A percentile compares a stretch with the other conserved stretches of the same genome.
Conservation (phyloP, 2,113 vertebrate genomes). For the Hippocampus zosterae region DNA sequence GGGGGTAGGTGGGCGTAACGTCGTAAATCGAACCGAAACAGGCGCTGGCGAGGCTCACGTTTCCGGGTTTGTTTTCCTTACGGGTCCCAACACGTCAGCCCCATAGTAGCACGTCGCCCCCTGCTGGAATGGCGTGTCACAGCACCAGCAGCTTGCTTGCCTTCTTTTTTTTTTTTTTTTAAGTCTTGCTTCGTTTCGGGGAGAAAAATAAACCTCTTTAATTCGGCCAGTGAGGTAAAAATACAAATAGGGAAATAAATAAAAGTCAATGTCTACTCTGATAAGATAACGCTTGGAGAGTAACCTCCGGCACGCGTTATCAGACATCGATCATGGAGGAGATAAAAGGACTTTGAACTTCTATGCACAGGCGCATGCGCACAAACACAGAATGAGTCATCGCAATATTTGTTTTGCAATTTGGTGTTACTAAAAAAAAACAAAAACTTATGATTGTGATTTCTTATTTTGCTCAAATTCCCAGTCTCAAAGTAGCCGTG, state of each 20-base stretch:
- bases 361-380: neutral
- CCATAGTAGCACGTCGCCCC: neutral
- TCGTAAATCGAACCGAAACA: neutral
- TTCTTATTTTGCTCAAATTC: no score
- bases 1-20: neutral
- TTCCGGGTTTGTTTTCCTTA: neutral
- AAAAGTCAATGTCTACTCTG: slow-evolving; percentile 13
- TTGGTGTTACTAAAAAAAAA: no score
- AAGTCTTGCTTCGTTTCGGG: neutral
- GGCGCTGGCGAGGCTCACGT: neutral
- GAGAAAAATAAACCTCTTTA: neutral
- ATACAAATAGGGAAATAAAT: neutral
- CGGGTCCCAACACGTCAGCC: neutral
- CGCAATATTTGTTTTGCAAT: no score
- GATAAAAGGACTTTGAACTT: neutral
- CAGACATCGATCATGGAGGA: neutral
- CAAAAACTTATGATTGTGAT: no score
- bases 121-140: neutral
- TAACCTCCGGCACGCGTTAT: slow-evolving; percentile 25
- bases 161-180: neutral
- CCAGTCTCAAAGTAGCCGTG: no score
- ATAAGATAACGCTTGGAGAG: slow-evolving; percentile 3
- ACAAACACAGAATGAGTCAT: neutral
- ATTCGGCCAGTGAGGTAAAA: neutral
- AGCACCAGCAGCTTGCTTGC: neutral